phyloP scores from a whole-genome alignment of 1,140 invertebrate genomes.

The Brachionus rotundiformis region DNA sequence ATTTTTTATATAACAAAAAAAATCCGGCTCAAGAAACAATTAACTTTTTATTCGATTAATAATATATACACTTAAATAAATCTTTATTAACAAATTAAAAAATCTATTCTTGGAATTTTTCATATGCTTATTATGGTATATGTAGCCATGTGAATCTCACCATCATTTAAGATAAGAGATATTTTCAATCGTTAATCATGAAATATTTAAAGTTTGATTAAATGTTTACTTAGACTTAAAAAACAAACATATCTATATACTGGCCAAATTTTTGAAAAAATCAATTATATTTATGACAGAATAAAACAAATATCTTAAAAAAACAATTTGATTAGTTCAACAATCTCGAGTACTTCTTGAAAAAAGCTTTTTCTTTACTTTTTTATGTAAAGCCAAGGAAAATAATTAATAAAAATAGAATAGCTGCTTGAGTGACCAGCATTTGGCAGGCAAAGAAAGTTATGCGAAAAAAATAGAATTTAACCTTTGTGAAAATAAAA shows the following conservation, averaged over 20 bases:
- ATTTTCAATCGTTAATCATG: neutral
- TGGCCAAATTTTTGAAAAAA: neutral
- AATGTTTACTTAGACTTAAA: neutral
- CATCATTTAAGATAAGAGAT: neutral
- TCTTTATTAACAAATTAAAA: neutral
- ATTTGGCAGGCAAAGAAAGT: neutral
- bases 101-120: neutral
- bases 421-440: constrained; percentile 2
- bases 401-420: constrained; percentile 1
- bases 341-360: neutral
- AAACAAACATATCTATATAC: neutral
- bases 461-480: neutral
- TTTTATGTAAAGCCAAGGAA: neutral
- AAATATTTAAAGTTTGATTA: neutral
- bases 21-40: neutral
- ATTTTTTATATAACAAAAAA: neutral
- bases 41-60: neutral
- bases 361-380: neutral
- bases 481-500: neutral
- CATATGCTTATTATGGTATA: neutral
- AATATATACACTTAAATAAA: neutral
- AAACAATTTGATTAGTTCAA: neutral
- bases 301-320: neutral
- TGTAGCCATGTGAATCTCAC: neutral
- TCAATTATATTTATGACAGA: neutral